Conservation (phyloP, 1,140 invertebrate genomes). For the Bilobella aurantiaca region DNA sequence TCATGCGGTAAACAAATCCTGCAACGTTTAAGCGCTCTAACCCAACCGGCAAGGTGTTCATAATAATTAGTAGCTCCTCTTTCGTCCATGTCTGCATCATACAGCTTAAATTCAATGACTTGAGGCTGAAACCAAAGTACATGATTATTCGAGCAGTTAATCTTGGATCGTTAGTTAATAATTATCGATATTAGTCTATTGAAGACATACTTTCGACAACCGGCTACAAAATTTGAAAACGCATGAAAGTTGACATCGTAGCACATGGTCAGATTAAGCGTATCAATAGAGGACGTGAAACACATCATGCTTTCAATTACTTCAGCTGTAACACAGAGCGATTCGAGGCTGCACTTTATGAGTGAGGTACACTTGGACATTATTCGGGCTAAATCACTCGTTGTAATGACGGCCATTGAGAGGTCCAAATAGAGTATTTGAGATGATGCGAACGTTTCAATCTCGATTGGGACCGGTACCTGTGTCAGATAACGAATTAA, state of each 20-base stretch:
- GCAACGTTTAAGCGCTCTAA: neutral
- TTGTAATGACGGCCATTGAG: slow-evolving; percentile 7
- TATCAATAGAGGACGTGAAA: slow-evolving; percentile 14
- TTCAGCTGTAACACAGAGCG: slow-evolving; percentile 4
- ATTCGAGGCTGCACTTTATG: slow-evolving; percentile 26
- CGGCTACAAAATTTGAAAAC: slow-evolving; percentile 6
- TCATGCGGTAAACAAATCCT: neutral
- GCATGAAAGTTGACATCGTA: slow-evolving; percentile 14
- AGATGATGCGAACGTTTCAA: slow-evolving; percentile 3
- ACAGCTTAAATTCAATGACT: slow-evolving; percentile 13
- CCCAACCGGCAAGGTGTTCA: neutral
- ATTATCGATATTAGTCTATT: neutral
- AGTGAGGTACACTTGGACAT: slow-evolving; percentile 14
- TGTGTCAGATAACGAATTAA: neutral
- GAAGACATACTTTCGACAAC: neutral
- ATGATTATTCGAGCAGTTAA: neutral
- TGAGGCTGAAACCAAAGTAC: slow-evolving; percentile 17
- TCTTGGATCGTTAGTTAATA: neutral
- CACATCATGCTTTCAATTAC: slow-evolving; percentile 18
- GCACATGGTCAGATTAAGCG: slow-evolving; percentile 29
- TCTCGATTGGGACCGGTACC: neutral
- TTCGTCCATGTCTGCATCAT: neutral
- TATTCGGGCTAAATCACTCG: slow-evolving; percentile 12
- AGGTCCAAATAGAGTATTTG: slow-evolving; percentile 16
- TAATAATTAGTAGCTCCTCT: neutral